These are phyloP conservation scores for Neodiprion virginianus DNA, from an alignment of 1,140 invertebrate genomes.

Conservation along the genomic window DNA sequence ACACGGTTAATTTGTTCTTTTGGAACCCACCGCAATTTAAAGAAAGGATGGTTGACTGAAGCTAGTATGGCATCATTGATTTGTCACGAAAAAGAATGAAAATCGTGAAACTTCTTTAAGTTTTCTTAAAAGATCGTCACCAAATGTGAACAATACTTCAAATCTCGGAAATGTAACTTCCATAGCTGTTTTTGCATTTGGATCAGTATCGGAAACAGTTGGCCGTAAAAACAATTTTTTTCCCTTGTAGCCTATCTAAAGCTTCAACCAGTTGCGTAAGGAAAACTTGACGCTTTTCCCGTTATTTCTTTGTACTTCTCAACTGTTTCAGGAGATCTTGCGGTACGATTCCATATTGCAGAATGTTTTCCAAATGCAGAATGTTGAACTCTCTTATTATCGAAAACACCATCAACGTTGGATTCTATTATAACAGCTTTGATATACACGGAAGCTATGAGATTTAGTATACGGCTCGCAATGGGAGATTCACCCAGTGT, in stretches of 20 bases:
- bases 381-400: constrained; percentile 15
- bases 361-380: constrained; percentile 27
- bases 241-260: constrained; percentile 26
- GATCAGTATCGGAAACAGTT: constrained; percentile 21
- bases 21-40: constrained; percentile 24
- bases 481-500: too few species aligned
- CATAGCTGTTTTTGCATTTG: constrained; percentile 20
- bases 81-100: neutral
- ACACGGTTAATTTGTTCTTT: neutral
- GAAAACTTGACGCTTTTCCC: constrained; percentile 15
- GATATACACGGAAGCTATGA: constrained; percentile 7
- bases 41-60: constrained; percentile 24
- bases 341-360: constrained; percentile 26
- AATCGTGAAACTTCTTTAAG: constrained; percentile 12
- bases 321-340: constrained; percentile 23
- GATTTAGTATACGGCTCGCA: constrained; percentile 11
- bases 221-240: constrained; percentile 27
- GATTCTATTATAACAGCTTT: neutral
- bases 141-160: constrained; percentile 9
- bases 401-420: constrained; percentile 1
- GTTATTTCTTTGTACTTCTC: constrained; percentile 23
- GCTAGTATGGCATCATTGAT: constrained; percentile 26
- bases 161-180: constrained; percentile 15
- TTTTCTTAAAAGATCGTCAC: neutral
- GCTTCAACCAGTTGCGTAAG: constrained; percentile 25